phyloP scores from a whole-genome alignment of 92 coral and sea anemone genomes.

The Palythoa grandis region DNA sequence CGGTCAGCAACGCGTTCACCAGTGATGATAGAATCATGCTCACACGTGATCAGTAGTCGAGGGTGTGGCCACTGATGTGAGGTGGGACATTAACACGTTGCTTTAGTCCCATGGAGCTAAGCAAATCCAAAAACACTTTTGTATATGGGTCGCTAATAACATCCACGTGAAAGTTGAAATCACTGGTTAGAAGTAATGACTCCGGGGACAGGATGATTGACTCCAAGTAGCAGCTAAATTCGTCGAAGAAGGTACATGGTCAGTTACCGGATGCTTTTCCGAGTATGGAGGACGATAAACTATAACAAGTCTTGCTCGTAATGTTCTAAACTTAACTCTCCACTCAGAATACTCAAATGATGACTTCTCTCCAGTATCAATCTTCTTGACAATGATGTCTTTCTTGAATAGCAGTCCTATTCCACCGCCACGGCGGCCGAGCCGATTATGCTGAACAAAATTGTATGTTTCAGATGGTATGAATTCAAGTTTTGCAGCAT shows the following conservation, averaged over 20 bases:
- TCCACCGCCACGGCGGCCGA: constrained; percentile 17
- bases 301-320: too few relatives aligned
- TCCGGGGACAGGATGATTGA: constrained; percentile 26
- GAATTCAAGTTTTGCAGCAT: constrained; percentile 54
- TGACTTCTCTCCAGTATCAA: too few relatives aligned
- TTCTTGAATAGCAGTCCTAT: neutral
- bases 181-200: constrained; percentile 39
- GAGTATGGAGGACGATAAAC: too few relatives aligned
- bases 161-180: constrained; percentile 12
- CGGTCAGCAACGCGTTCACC: constrained; percentile 11
- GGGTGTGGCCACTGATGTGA: constrained; percentile 36
- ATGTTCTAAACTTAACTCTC: too few relatives aligned
- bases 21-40: constrained; percentile 42
- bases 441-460: constrained; percentile 49
- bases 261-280: too few relatives aligned
- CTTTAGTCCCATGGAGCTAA: too few relatives aligned
- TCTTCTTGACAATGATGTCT: too few relatives aligned
- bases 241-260: too few relatives aligned
- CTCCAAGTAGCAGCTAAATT: too few relatives aligned
- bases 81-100: constrained; percentile 15
- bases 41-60: constrained; percentile 45
- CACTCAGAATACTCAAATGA: too few relatives aligned
- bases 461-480: constrained; percentile 48
- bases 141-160: too few relatives aligned
- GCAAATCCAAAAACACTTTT: too few relatives aligned